These are phyloP conservation scores for Drosophila navojoa DNA, from an alignment of 1,140 invertebrate species.

Conservation along the genomic window DNA sequence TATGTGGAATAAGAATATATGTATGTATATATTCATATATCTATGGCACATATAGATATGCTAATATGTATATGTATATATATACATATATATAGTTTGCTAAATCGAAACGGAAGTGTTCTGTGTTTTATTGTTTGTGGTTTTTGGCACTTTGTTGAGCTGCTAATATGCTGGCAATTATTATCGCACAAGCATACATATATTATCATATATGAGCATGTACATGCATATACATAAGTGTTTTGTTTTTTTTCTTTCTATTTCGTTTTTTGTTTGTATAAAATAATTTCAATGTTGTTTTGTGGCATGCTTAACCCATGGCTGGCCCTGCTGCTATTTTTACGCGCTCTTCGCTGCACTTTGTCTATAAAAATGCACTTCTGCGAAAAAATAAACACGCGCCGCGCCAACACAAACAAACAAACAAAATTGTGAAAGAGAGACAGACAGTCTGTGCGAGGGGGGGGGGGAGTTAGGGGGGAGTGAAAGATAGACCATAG, in stretches of 20 bases:
- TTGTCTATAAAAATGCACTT: slow-evolving; percentile 77
- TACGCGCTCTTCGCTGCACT: slow-evolving; percentile 47
- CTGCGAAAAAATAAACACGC: slow-evolving; percentile 80
- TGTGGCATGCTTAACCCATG: slow-evolving; percentile 35
- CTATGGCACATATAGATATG: slow-evolving; percentile 8
- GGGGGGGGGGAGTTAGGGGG: not conserved
- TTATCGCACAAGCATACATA: slow-evolving; percentile 11
- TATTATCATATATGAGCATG: not conserved
- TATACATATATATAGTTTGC: not conserved
- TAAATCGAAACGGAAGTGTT: slow-evolving; percentile 47
- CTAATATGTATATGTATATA: not conserved
- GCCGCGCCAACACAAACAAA: slow-evolving; percentile 69
- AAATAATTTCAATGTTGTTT: slow-evolving; percentile 27
- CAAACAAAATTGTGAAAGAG: slow-evolving; percentile 43
- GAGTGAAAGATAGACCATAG: not conserved
- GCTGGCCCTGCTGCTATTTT: slow-evolving; percentile 45
- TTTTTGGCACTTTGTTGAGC: slow-evolving; percentile 13
- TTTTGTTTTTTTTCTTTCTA: not conserved
- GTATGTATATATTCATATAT: not conserved
- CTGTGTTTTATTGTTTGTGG: slow-evolving; percentile 21
- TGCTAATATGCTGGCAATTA: slow-evolving; percentile 39
- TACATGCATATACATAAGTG: not conserved
- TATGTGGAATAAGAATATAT: not conserved
- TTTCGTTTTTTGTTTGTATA: slow-evolving; percentile 4
- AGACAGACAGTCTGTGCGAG: not conserved